Percentiles rank a stretch among this genome's conserved stretches.
Conservation (phyloP, 2,113 vertebrate genomes). For the Henicopernis longicauda region DNA sequence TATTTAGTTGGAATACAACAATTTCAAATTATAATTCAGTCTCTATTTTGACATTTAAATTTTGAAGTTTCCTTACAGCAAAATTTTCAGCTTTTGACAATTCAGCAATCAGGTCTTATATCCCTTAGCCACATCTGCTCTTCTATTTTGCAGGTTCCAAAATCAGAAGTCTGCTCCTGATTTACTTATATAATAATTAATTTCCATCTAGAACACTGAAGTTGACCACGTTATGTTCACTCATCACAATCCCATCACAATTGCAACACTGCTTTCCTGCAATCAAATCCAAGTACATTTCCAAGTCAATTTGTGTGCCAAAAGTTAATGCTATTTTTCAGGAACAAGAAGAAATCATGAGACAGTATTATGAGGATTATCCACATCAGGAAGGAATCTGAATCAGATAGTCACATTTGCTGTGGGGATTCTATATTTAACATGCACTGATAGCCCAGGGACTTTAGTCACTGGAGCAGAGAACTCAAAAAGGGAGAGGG, state of each 20-base stretch:
- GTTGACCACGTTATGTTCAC: background rate
- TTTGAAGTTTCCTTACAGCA: background rate
- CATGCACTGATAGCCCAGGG: background rate
- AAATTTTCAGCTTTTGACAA: background rate
- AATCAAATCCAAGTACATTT: background rate
- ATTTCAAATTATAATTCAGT: background rate
- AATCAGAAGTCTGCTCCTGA: background rate
- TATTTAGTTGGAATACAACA: background rate
- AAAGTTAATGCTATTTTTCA: background rate
- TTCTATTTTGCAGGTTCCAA: background rate
- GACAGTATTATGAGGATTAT: constrained; percentile 6
- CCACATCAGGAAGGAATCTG: constrained; percentile 1
- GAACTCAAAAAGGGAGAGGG: background rate
- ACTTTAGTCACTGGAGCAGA: background rate
- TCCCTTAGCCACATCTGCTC: background rate
- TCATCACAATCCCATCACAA: background rate
- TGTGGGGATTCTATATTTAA: constrained; percentile 29
- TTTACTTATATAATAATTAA: background rate
- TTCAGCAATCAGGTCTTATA: background rate
- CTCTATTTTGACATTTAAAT: background rate
- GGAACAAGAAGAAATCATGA: background rate
- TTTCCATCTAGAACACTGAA: background rate
- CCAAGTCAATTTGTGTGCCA: background rate
- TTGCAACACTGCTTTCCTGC: background rate
- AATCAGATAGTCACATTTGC: constrained; percentile 10